phyloP scores from a whole-genome alignment of 2,113 vertebrate genomes.

The Sisor rabdophorus region DNA sequence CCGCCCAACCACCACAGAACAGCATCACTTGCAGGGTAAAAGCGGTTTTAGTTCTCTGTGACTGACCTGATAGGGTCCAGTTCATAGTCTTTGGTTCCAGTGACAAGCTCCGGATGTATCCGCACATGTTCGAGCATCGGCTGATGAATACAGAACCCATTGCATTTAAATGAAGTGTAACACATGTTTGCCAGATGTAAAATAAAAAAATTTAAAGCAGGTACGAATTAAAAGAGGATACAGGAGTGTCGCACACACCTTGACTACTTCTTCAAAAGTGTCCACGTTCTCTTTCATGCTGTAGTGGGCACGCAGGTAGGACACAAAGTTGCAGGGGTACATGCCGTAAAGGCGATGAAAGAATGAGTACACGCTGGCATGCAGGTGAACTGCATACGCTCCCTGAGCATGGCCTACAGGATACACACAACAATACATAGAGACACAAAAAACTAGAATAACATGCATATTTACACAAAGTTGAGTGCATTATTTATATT shows the following conservation, averaged over 20 bases:
- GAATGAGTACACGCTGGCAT: slow-evolving; percentile 89
- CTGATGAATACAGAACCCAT: slow-evolving; percentile 57
- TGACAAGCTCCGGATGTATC: slow-evolving; percentile 93
- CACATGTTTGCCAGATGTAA: not conserved
- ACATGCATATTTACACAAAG: not conserved
- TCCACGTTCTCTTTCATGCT: slow-evolving; percentile 98
- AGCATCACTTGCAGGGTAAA: not conserved
- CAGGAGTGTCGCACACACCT: slow-evolving; percentile 65
- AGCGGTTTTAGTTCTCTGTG: not conserved
- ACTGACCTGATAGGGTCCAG: slow-evolving; percentile 88
- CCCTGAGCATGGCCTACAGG: slow-evolving; percentile 76
- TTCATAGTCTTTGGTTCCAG: slow-evolving; percentile 95
- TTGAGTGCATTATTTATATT: no score
- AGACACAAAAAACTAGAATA: not conserved
- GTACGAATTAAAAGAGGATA: not conserved
- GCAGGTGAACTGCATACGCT: slow-evolving; percentile 86
- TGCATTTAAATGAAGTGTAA: not conserved
- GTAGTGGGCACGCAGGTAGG: slow-evolving; percentile 94
- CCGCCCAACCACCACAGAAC: not conserved
- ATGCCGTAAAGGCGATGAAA: slow-evolving; percentile 98
- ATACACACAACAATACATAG: not conserved
- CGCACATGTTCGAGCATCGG: slow-evolving; percentile 95
- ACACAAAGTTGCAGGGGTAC: slow-evolving; percentile 98
- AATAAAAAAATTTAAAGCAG: not conserved
- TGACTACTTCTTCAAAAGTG: slow-evolving; percentile 91